Evolutionary conservation across 2,888 invertebrate species (phyloP), one percentile per base, ranked within the genome.

Genomic region (Ophion obscuratus): DNA sequence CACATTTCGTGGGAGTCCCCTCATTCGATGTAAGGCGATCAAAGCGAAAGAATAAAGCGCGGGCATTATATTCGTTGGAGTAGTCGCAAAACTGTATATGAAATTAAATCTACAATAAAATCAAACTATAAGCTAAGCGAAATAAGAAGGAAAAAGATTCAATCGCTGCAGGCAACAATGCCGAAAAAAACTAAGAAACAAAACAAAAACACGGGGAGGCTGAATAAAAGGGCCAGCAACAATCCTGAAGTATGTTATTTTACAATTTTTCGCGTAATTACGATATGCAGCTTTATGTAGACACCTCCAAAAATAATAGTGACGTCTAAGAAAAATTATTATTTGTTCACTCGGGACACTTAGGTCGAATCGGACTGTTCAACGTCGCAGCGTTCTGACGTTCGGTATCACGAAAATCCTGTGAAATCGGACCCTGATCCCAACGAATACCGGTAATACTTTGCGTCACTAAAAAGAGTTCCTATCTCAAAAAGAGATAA

Each of bases 331-430:
- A 11, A 44, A 11, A 31, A 64, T 31, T 27, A 2, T 4, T 44
- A 44, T 7, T 68, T 47, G 9, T 11, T 20, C 24, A 47, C 14
- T 9, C 47, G 14, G 1, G 1, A 53, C 1, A 24, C 47, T 24
- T 24, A 68, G 68, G 47, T 47, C 14, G 47, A 5, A 24, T n/a
- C 36, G 24, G 68, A 20, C 24, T 44, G 24, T 47, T 4, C 47
- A 47, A 14, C 44, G n/a, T 11, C 47, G 44, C 47, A 47, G 10
- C 36, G 47, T 14, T 11, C 4, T 11, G n/a, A 68, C 0, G 47
- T 68, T 24, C 47, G 24, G 47, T 68, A 68, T 68, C 68, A 20
- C 47, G 40, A 44, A 27, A 68, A 27, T 47, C 68, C 68, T 11
- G 24, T 44, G 6, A 44, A 68, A 68, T 24, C 68, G 44, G 24